A percentile compares a stretch with the other conserved stretches of the same genome.
Conservation (phyloP, 2,888 invertebrate species). For the Ommatoiulus sabulosus region DNA sequence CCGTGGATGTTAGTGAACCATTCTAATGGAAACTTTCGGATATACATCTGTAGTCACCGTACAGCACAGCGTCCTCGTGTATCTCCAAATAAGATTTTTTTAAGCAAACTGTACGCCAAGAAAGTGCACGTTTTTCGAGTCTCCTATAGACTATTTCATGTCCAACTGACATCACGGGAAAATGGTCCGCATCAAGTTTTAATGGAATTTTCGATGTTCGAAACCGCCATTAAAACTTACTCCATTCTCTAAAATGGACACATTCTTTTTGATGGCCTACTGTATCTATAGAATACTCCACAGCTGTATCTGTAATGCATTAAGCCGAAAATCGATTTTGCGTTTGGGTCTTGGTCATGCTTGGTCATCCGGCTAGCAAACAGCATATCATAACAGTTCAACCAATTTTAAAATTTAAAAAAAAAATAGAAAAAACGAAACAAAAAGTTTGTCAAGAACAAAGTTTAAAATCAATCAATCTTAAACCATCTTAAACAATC, state of each 20-base stretch:
- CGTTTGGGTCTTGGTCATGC: background rate
- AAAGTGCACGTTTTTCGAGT: background rate
- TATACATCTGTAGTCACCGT: no score
- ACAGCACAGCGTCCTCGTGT: no score
- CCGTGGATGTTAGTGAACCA: no score
- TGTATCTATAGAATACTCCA: background rate
- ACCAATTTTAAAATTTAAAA: background rate
- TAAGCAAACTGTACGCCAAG: background rate
- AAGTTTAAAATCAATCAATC: background rate
- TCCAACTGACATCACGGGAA: no score
- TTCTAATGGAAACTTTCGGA: no score
- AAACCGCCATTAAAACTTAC: background rate
- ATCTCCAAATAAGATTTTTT: background rate
- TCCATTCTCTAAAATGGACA: background rate
- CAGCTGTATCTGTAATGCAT: background rate
- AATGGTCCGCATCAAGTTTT: no score
- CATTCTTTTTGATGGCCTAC: background rate
- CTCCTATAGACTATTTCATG: no score
- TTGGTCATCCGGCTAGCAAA: background rate
- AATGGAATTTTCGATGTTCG: conserved; percentile 23
- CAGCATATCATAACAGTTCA: background rate
- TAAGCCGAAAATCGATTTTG: background rate
- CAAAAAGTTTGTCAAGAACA: background rate
- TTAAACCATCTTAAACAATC: background rate
- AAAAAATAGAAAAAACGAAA: background rate